Percentiles rank a stretch among this genome's conserved stretches.
phyloP scores from a whole-genome alignment of 2,888 invertebrate genomes.

The Agonopterix heracliana region DNA sequence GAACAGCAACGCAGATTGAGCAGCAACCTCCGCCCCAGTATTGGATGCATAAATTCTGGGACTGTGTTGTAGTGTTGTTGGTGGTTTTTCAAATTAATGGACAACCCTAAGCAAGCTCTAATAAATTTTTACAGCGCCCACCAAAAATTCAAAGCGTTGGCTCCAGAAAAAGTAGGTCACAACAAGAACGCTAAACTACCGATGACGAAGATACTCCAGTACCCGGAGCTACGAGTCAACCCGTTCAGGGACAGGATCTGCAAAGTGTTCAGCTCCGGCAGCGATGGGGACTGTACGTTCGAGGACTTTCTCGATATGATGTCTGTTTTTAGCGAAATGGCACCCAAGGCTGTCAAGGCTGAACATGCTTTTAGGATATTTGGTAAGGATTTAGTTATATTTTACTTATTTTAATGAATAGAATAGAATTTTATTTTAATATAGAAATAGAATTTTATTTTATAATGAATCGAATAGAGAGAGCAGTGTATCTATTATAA shows the following conservation, averaged over 20 bases:
- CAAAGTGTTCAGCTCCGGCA: constrained; percentile 91
- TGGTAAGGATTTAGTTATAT: constrained; percentile 74
- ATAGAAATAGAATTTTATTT: too few species aligned
- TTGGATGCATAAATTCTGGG: too few species aligned
- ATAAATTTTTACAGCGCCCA: constrained; percentile 81
- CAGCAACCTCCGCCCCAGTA: too few species aligned
- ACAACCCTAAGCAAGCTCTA: too few species aligned
- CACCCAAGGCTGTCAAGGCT: constrained; percentile 94
- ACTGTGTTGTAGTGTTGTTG: too few species aligned
- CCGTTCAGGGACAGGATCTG: constrained; percentile 95
- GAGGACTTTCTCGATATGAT: constrained; percentile 98
- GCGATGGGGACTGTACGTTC: constrained; percentile 94
- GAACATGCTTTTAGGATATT: constrained; percentile 97
- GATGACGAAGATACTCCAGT: constrained; percentile 88
- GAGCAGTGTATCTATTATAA: too few species aligned
- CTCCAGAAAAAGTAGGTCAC: constrained; percentile 92
- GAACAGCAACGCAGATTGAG: too few species aligned
- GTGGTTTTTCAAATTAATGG: too few species aligned
- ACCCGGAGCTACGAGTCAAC: constrained; percentile 92
- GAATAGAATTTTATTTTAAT: not conserved
- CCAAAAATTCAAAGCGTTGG: constrained; percentile 91
- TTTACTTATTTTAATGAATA: too few species aligned
- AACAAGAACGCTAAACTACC: constrained; percentile 91
- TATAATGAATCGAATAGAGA: too few species aligned
- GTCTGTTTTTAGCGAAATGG: constrained; percentile 94